Evolutionary conservation across 2,797 vertebrate genomes (phyloP).

Genomic region (Notamacropus eugenii): DNA sequence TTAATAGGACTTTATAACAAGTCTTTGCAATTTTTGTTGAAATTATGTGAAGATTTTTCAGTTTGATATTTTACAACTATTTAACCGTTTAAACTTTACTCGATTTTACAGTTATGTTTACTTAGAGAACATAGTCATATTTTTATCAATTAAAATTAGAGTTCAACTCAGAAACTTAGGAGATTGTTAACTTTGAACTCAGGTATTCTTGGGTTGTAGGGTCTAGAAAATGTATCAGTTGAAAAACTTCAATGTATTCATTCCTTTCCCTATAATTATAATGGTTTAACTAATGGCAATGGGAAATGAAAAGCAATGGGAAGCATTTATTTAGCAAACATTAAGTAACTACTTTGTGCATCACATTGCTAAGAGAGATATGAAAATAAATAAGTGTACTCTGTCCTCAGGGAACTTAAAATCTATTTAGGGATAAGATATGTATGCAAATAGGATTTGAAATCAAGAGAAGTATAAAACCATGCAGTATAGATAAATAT

Average conservation of each 20-base stretch:
- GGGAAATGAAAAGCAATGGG: neutral
- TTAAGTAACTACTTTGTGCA: neutral
- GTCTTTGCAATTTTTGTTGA: conserved; percentile 68
- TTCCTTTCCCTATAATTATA: neutral
- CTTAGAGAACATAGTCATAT: conserved; percentile 7
- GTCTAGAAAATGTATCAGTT: neutral
- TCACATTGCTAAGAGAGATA: neutral
- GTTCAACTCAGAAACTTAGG: conserved; percentile 53
- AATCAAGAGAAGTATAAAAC: neutral
- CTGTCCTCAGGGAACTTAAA: neutral
- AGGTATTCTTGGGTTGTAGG: conserved; percentile 1
- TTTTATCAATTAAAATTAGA: conserved; percentile 55
- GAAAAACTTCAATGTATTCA: neutral
- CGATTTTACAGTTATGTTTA: conserved; percentile 31
- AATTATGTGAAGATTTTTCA: neutral
- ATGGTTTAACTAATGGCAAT: neutral
- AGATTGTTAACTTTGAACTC: conserved; percentile 26
- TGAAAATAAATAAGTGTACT: neutral
- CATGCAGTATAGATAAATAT: neutral
- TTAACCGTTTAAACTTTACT: conserved; percentile 13
- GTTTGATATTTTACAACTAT: conserved; percentile 35
- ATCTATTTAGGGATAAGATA: neutral
- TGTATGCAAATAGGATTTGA: neutral
- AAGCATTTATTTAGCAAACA: neutral
- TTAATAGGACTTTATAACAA: conserved; percentile 65